Conservation (phyloP, 2,113 vertebrate genomes). For the Meles meles region DNA sequence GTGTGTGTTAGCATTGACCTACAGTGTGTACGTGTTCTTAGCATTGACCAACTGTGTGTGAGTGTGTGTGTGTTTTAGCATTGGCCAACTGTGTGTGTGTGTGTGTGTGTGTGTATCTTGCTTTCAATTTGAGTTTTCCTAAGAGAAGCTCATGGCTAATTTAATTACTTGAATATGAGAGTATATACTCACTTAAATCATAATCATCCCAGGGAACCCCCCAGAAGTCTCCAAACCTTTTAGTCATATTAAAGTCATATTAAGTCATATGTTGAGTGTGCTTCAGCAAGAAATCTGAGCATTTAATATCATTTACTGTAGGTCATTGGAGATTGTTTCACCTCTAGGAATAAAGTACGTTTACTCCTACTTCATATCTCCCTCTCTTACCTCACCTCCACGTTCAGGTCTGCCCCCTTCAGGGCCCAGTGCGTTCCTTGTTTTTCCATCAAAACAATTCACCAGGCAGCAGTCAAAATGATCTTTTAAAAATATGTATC, state of each 20-base stretch:
- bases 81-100: not conserved
- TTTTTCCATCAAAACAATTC: not conserved
- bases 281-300: not conserved
- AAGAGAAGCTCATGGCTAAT: not conserved
- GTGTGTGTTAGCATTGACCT: no score
- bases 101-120: not conserved
- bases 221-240: not conserved
- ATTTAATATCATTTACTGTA: not conserved
- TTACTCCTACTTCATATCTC: no score
- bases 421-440: not conserved
- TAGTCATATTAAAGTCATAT: constrained; percentile 7
- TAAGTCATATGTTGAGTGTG: not conserved
- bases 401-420: not conserved
- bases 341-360: not conserved
- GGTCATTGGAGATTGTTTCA: not conserved
- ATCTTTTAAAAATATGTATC: not conserved
- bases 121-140: constrained; percentile 42
- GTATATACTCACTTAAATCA: constrained; percentile 38
- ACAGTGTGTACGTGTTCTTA: no score
- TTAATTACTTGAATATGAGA: constrained; percentile 30
- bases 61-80: not conserved
- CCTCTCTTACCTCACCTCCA: not conserved
- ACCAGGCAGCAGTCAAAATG: not conserved
- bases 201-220: not conserved
- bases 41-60: no score